Percentiles rank a stretch among this genome's conserved stretches.
These are phyloP conservation scores for Anthopleura sola DNA, from an alignment of 64 coral and sea anemone genomes.

Conservation along the genomic window DNA sequence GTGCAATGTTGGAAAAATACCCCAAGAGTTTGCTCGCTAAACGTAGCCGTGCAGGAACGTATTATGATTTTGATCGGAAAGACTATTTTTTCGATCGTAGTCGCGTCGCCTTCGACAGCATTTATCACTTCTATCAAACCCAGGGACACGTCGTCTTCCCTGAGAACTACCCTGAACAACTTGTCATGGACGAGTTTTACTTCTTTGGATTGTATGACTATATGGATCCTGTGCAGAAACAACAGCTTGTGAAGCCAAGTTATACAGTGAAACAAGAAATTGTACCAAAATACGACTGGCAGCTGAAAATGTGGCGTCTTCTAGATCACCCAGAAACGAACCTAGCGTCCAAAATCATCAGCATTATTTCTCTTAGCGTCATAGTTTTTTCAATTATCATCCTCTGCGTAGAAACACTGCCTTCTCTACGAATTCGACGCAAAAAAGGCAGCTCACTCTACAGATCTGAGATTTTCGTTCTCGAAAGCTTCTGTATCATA, in stretches of 20 bases:
- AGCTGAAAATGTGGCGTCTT: constrained; percentile 37
- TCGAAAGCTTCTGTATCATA: constrained; percentile 39
- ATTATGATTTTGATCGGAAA: constrained; percentile 36
- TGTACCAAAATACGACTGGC: constrained; percentile 10
- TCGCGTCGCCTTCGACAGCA: constrained; percentile 41
- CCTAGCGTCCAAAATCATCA: neutral
- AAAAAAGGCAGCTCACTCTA: neutral
- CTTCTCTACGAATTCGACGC: neutral
- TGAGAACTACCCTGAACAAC: constrained; percentile 45
- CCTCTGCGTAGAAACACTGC: constrained; percentile 37
- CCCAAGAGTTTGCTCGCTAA: constrained; percentile 40
- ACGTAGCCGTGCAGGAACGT: neutral
- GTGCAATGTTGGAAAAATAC: neutral
- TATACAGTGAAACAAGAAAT: constrained; percentile 4
- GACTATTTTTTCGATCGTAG: constrained; percentile 57
- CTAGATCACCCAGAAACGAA: constrained; percentile 31
- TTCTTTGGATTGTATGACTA: constrained; percentile 55
- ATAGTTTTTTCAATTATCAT: constrained; percentile 35
- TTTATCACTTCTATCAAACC: constrained; percentile 45
- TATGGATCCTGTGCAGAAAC: neutral
- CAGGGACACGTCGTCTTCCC: constrained; percentile 23
- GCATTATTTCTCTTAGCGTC: constrained; percentile 26
- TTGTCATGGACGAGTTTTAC: constrained; percentile 42
- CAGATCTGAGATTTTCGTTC: neutral
- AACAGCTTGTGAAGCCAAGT: constrained; percentile 31